Conservation (phyloP, 2,888 invertebrate genomes). For the Trachelus tabidus region DNA sequence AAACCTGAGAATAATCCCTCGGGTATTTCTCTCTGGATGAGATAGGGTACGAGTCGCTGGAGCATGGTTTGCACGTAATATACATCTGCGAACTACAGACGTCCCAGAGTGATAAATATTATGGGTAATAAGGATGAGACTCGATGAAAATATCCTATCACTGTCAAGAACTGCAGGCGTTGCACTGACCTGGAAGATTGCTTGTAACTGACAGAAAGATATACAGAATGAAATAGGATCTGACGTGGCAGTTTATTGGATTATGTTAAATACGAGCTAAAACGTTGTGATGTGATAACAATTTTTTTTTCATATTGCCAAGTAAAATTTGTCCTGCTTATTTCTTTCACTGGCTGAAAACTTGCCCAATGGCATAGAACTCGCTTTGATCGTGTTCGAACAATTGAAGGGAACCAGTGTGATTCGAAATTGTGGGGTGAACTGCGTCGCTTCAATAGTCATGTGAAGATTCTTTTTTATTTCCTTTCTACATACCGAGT, state of each 20-base stretch:
- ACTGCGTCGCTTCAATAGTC: not conserved
- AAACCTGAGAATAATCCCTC: constrained; percentile 17
- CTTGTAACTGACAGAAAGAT: not conserved
- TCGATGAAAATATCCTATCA: not conserved
- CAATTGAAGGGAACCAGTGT: not conserved
- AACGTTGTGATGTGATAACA: not conserved
- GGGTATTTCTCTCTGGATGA: constrained; percentile 2
- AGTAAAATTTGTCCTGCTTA: not conserved
- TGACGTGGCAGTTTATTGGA: not conserved
- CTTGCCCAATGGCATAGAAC: not conserved
- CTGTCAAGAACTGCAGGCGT: not conserved
- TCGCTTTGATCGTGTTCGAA: not conserved
- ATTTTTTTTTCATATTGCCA: not conserved
- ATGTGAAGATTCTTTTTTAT: not conserved
- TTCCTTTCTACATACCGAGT: not conserved
- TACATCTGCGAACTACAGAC: not conserved
- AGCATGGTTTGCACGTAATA: not conserved
- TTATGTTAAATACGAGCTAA: not conserved
- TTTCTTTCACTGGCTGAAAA: not conserved
- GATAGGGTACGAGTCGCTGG: not conserved
- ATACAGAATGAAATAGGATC: not conserved
- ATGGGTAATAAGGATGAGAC: not conserved
- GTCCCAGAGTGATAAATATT: not conserved
- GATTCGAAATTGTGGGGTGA: not conserved
- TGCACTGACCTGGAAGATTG: not conserved